These are phyloP conservation scores for Ibidorhyncha struthersii DNA, from an alignment of 2,113 vertebrate species.

Conservation along the genomic window DNA sequence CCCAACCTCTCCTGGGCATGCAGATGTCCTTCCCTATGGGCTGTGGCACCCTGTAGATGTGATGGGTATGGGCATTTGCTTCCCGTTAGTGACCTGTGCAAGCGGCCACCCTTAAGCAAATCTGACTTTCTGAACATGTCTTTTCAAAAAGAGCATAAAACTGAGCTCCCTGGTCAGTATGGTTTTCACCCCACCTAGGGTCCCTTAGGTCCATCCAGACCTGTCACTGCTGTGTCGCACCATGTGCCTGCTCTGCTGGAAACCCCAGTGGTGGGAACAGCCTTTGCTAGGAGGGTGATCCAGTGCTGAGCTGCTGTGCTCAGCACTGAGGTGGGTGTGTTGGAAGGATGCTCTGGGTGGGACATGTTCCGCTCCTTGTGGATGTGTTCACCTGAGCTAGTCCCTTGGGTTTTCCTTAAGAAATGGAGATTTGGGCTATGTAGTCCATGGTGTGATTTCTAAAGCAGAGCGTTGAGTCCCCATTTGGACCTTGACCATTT, in stretches of 20 bases:
- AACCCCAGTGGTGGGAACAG: background rate
- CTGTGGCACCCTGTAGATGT: background rate
- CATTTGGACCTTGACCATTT: accelerated
- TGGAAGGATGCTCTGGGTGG: background rate
- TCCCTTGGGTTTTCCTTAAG: background rate
- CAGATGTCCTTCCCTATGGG: background rate
- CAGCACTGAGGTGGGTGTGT: accelerated
- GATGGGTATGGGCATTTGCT: background rate
- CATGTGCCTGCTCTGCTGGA: background rate
- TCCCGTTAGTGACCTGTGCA: background rate
- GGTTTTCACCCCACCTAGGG: background rate
- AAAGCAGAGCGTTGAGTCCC: accelerated
- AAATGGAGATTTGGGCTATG: accelerated
- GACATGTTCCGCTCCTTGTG: background rate
- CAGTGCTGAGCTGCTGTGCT: background rate
- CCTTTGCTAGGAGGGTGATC: background rate
- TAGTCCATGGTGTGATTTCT: background rate
- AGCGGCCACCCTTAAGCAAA: background rate
- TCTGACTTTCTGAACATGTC: accelerated
- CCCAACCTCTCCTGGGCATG: background rate
- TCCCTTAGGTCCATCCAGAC: background rate
- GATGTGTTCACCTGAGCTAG: background rate
- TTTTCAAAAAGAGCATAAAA: background rate
- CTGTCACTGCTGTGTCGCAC: background rate
- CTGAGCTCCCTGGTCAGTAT: background rate